A percentile compares a stretch with the other conserved stretches of the same genome.
These are phyloP conservation scores for Pygoscelis antarcticus DNA, from an alignment of 2,113 vertebrate genomes.

Conservation along the genomic window DNA sequence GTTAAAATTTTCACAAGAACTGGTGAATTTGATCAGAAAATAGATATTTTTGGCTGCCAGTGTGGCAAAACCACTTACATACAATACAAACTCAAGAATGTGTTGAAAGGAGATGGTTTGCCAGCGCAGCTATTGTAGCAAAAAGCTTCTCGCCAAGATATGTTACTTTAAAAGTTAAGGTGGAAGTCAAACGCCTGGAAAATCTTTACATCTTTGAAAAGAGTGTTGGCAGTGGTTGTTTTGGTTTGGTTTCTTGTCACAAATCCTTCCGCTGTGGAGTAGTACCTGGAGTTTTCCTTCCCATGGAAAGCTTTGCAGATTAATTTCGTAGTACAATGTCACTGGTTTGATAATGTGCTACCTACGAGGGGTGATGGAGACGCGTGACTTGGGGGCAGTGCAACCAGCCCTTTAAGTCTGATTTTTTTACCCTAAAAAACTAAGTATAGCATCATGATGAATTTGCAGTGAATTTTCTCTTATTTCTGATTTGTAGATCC, in stretches of 20 bases:
- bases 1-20: slow-evolving; percentile 24
- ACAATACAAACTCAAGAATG: slow-evolving; percentile 26
- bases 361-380: accelerated
- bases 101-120: slow-evolving; percentile 36
- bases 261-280: neutral
- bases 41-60: slow-evolving; percentile 47
- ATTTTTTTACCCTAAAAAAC: neutral
- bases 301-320: neutral
- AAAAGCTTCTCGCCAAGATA: neutral
- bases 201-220: neutral
- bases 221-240: neutral
- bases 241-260: neutral
- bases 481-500: neutral
- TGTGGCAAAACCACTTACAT: slow-evolving; percentile 57
- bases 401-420: neutral
- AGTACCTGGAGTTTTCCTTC: neutral
- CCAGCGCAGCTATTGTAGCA: slow-evolving; percentile 4
- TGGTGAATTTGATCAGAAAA: slow-evolving; percentile 54
- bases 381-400: neutral
- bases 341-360: neutral
- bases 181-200: neutral
- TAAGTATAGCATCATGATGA: neutral
- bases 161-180: neutral
- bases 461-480: neutral
- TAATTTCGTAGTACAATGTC: neutral